These are phyloP conservation scores for Notarius lentiginosus DNA, from an alignment of 2,113 vertebrate species.

Conservation along the genomic window DNA sequence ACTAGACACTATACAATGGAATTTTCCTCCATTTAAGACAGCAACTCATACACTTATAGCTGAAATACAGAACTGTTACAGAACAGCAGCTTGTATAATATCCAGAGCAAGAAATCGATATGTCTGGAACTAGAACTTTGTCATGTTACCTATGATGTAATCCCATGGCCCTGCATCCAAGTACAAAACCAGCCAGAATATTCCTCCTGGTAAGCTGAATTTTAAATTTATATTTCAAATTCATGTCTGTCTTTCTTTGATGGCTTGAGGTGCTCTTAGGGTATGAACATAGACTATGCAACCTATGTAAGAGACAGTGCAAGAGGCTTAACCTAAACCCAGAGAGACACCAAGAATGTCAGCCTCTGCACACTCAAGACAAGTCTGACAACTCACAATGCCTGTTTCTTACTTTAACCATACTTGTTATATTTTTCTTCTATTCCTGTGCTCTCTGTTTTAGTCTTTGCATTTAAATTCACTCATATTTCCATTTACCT, in stretches of 20 bases:
- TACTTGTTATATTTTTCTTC: slow-evolving; percentile 37
- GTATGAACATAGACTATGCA: slow-evolving; percentile 53
- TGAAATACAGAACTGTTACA: background rate
- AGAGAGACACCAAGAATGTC: slow-evolving; percentile 52
- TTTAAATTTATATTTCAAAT: slow-evolving; percentile 30
- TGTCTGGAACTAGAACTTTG: background rate
- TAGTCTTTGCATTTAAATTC: background rate
- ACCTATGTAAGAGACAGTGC: slow-evolving; percentile 48
- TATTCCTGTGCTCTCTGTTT: background rate
- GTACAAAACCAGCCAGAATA: slow-evolving; percentile 9
- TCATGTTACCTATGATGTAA: background rate
- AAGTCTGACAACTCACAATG: slow-evolving; percentile 50
- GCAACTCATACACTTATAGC: background rate
- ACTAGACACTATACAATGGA: background rate
- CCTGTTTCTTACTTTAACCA: slow-evolving; percentile 31
- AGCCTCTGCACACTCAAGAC: slow-evolving; percentile 52
- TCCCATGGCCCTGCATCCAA: background rate
- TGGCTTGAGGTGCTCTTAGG: slow-evolving; percentile 51
- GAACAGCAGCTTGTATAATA: background rate
- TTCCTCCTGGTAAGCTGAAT: slow-evolving; percentile 24
- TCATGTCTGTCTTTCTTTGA: slow-evolving; percentile 41
- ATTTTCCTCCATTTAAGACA: background rate
- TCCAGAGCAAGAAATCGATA: background rate
- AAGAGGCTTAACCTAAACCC: slow-evolving; percentile 52
- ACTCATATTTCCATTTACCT: background rate